Conservation (phyloP, 2,113 vertebrate genomes). For the Procapra przewalskii region DNA sequence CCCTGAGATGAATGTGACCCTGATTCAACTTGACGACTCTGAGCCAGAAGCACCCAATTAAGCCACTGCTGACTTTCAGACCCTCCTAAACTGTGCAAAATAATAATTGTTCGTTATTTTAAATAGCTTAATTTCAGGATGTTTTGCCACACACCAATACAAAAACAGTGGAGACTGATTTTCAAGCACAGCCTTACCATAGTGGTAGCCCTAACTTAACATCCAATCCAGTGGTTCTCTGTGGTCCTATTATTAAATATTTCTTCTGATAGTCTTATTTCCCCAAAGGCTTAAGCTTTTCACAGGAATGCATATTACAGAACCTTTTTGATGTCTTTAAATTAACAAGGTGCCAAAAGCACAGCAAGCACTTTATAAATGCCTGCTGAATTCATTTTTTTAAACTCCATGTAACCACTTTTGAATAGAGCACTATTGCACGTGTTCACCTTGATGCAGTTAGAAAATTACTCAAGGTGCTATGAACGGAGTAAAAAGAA, state of each 20-base stretch:
- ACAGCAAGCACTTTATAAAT: not conserved
- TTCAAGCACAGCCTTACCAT: not conserved
- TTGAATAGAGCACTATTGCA: too few species aligned
- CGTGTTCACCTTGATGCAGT: not conserved
- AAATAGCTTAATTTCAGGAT: not conserved
- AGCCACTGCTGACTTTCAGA: not conserved
- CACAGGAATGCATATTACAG: not conserved
- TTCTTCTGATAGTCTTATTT: not conserved
- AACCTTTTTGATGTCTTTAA: not conserved
- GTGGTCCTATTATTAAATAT: not conserved
- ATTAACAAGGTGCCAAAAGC: not conserved
- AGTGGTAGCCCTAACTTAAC: not conserved
- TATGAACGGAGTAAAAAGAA: not conserved
- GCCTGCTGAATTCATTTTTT: slow-evolving; percentile 10
- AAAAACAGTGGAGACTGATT: not conserved
- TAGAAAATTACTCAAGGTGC: not conserved
- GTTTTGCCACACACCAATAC: not conserved
- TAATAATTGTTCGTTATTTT: not conserved
- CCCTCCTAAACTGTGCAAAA: not conserved
- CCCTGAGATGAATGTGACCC: not conserved
- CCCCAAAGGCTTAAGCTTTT: not conserved
- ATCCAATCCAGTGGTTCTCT: not conserved
- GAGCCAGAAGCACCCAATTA: not conserved
- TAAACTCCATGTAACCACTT: not conserved
- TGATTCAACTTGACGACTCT: not conserved